phyloP scores from a whole-genome alignment of 2,113 vertebrate species.

The Hippocampus mohnikei region DNA sequence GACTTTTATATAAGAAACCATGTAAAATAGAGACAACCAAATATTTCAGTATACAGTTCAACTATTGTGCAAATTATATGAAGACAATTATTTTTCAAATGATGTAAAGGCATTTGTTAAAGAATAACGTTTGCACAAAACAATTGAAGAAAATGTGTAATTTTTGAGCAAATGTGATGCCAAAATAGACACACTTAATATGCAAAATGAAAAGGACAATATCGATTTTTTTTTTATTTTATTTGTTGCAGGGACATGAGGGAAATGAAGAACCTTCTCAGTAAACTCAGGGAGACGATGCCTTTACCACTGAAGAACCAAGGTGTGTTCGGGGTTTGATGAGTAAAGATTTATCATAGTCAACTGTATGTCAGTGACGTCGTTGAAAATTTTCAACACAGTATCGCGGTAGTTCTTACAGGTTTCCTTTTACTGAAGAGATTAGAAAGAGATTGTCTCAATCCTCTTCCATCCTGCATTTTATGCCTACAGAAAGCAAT shows the following conservation, averaged over 20 bases:
- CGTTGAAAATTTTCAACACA: too few species aligned
- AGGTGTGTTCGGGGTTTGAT: constrained; percentile 69
- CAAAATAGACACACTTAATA: neutral
- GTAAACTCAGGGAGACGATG: constrained; percentile 99
- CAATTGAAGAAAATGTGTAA: too few species aligned
- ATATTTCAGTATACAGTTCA: neutral
- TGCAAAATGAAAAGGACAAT: neutral
- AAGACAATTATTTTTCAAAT: too few species aligned
- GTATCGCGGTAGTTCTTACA: too few species aligned
- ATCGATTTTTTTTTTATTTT: neutral
- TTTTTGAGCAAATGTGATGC: neutral
- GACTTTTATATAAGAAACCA: neutral
- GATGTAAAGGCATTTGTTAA: neutral
- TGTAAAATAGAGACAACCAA: neutral
- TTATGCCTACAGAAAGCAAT: too few species aligned
- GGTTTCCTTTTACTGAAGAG: too few species aligned
- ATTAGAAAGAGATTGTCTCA: too few species aligned
- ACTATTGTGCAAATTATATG: neutral
- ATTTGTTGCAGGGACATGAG: constrained; percentile 82
- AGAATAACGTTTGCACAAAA: neutral
- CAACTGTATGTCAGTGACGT: too few species aligned
- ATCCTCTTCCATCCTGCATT: too few species aligned
- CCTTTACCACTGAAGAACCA: constrained; percentile 99
- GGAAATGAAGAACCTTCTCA: constrained; percentile 99
- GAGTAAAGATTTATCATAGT: neutral